Conservation (phyloP, 2,113 vertebrate species). For the Natator depressus region DNA sequence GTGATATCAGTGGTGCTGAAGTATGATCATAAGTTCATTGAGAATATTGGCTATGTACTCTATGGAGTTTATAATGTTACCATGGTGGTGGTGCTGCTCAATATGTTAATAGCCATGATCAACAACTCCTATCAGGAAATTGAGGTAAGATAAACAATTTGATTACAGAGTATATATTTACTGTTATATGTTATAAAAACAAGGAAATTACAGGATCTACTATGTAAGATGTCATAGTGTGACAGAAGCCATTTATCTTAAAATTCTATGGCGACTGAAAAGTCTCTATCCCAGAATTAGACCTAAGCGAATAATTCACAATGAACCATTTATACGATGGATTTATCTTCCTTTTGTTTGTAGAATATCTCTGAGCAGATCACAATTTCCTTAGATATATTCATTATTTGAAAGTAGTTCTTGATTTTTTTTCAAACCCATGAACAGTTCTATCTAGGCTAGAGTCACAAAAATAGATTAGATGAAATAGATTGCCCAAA, state of each 20-base stretch:
- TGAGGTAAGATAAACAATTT: slow-evolving; percentile 84
- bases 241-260: neutral
- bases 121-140: slow-evolving; percentile 99
- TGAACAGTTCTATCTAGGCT: neutral
- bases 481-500: neutral
- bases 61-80: slow-evolving; percentile 98
- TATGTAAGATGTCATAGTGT: accelerated
- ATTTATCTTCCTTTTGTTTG: slow-evolving; percentile 3
- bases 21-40: slow-evolving; percentile 98
- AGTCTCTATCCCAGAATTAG: neutral
- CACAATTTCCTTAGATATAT: neutral
- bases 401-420: neutral
- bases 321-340: neutral
- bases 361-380: neutral
- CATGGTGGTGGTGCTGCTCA: slow-evolving; percentile 98
- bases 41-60: slow-evolving; percentile 97
- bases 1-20: slow-evolving; percentile 98
- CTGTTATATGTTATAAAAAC: neutral
- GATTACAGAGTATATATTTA: neutral
- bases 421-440: neutral
- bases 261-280: neutral
- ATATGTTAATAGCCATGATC: slow-evolving; percentile 99
- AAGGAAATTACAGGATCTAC: neutral
- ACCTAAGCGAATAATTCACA: neutral
- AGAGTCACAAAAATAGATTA: neutral